Percentiles rank a stretch among this genome's conserved stretches.
phyloP scores from a whole-genome alignment of 2,797 vertebrate genomes.

The Oophaga sylvatica region DNA sequence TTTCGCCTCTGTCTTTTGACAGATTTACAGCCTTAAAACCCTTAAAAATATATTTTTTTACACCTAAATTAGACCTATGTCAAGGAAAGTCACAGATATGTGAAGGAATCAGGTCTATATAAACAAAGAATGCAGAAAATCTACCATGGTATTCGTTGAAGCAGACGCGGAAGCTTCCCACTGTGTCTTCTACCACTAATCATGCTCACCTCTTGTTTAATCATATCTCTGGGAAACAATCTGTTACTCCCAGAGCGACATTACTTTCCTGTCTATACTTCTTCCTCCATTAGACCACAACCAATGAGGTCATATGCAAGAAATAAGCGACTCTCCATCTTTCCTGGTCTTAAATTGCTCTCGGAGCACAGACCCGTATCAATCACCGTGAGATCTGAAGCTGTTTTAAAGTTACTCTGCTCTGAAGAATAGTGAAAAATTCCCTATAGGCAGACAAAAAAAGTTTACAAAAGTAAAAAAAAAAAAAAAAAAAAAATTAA shows the following conservation, averaged over 20 bases:
- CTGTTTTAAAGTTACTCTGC: background rate
- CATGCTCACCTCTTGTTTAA: background rate
- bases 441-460: background rate
- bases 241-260: background rate
- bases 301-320: background rate
- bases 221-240: background rate
- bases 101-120: background rate
- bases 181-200: background rate
- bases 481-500: background rate
- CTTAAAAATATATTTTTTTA: too few relatives aligned
- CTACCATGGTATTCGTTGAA: background rate
- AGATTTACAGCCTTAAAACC: too few relatives aligned
- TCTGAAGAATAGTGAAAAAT: background rate
- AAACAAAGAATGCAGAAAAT: background rate
- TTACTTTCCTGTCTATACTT: background rate
- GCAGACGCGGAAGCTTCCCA: background rate
- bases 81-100: background rate
- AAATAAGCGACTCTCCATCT: background rate
- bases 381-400: background rate
- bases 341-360: background rate
- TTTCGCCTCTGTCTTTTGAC: too few relatives aligned
- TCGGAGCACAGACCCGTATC: background rate
- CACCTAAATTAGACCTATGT: background rate
- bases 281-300: background rate
- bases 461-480: background rate